Evolutionary conservation across 2,797 vertebrate genomes (phyloP).

Genomic region (Neopelma chrysocephalum): DNA sequence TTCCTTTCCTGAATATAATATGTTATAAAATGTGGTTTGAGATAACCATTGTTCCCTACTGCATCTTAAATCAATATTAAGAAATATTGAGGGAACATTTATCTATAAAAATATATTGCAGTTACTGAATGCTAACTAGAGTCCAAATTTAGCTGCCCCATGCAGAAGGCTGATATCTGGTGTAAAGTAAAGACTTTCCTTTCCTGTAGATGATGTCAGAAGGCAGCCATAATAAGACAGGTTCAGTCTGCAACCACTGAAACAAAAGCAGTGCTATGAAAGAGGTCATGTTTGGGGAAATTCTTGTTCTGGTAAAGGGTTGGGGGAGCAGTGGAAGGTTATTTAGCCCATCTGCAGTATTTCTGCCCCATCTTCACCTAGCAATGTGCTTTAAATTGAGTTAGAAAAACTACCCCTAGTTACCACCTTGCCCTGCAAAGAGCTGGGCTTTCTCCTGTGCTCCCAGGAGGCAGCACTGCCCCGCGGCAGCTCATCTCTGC

Average conservation of each 20-base stretch:
- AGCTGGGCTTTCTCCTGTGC: neutral
- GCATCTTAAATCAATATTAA: slow-evolving; percentile 67
- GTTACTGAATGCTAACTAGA: slow-evolving; percentile 24
- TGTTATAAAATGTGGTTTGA: slow-evolving; percentile 40
- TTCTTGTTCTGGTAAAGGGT: neutral
- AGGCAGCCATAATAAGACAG: neutral
- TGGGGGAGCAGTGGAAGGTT: neutral
- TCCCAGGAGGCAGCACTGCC: neutral
- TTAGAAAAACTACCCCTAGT: accelerated
- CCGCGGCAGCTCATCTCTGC: accelerated
- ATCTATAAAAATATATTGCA: slow-evolving; percentile 15
- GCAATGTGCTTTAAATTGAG: neutral
- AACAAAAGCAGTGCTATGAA: neutral
- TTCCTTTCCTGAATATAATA: slow-evolving; percentile 43
- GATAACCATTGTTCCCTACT: slow-evolving; percentile 50
- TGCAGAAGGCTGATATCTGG: neutral
- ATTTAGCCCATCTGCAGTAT: accelerated
- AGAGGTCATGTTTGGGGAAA: neutral
- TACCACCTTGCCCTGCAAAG: neutral
- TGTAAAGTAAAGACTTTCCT: neutral
- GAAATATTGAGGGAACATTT: slow-evolving; percentile 32
- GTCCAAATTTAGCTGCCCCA: neutral
- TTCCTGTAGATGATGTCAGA: neutral
- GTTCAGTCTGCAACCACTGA: neutral
- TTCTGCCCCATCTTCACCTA: neutral